Conservation (phyloP, 2,888 invertebrate species). For the Diplolepis rosae region DNA sequence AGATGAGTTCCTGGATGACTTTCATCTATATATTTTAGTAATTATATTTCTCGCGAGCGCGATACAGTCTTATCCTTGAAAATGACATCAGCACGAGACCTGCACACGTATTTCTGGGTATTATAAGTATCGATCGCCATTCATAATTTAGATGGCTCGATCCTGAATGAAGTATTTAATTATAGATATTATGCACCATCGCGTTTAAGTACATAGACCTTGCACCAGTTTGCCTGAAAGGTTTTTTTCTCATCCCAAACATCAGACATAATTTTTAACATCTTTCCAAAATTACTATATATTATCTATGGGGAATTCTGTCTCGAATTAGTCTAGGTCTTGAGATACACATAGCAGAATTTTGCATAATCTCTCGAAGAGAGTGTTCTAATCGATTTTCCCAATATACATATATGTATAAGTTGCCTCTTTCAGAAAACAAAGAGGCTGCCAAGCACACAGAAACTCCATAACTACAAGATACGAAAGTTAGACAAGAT, state of each 20-base stretch:
- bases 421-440: not conserved
- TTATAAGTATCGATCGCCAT: conserved; percentile 68
- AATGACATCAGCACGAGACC: conserved; percentile 37
- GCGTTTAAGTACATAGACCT: conserved; percentile 46
- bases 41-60: not conserved
- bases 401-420: not conserved
- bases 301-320: too few species aligned
- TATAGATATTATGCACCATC: conserved; percentile 50
- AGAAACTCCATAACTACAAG: conserved; percentile 16
- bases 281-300: not conserved
- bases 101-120: too few species aligned
- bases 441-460: not conserved
- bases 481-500: conserved; percentile 18
- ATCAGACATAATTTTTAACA: not conserved
- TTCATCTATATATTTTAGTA: conserved; percentile 9
- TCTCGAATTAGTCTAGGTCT: too few species aligned
- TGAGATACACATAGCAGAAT: too few species aligned
- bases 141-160: conserved; percentile 70
- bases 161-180: conserved; percentile 60
- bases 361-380: not conserved
- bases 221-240: conserved; percentile 44
- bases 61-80: not conserved
- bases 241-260: not conserved
- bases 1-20: conserved; percentile 26
- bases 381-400: not conserved